Conservation (phyloP, 2,888 invertebrate genomes). For the Diploptera punctata region DNA sequence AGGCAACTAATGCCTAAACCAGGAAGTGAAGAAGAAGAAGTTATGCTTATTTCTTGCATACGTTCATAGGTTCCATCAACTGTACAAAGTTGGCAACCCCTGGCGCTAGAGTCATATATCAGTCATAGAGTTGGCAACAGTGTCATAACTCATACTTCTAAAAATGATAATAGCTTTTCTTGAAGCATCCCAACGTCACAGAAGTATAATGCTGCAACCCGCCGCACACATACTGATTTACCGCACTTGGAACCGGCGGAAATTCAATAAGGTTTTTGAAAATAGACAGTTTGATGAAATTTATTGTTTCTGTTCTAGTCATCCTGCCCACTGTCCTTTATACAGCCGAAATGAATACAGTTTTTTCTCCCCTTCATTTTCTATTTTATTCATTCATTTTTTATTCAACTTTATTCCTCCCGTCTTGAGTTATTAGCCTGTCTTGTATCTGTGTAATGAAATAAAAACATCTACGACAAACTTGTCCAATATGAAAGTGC, state of each 20-base stretch:
- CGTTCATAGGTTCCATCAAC: too few relatives aligned
- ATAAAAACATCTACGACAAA: neutral
- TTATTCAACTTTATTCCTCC: neutral
- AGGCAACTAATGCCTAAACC: too few relatives aligned
- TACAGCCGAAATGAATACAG: neutral
- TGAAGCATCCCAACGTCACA: neutral
- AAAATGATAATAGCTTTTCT: conserved; percentile 3
- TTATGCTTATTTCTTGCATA: too few relatives aligned
- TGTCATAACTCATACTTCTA: neutral
- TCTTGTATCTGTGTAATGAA: neutral
- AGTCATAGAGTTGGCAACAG: neutral
- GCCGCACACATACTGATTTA: neutral
- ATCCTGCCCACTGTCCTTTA: neutral
- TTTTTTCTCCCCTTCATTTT: neutral
- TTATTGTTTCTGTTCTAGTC: conserved; percentile 10
- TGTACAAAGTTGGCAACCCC: too few relatives aligned
- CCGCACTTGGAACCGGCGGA: neutral
- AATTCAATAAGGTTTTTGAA: conserved; percentile 4
- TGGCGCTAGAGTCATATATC: too few relatives aligned
- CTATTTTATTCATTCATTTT: neutral
- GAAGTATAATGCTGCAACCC: neutral
- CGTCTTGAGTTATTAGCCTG: neutral
- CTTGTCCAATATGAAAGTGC: neutral
- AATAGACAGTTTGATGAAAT: conserved; percentile 7
- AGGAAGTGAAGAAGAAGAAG: too few relatives aligned